Evolutionary conservation across 2,888 invertebrate genomes (phyloP).

Genomic region (Baronia brevicornis): DNA sequence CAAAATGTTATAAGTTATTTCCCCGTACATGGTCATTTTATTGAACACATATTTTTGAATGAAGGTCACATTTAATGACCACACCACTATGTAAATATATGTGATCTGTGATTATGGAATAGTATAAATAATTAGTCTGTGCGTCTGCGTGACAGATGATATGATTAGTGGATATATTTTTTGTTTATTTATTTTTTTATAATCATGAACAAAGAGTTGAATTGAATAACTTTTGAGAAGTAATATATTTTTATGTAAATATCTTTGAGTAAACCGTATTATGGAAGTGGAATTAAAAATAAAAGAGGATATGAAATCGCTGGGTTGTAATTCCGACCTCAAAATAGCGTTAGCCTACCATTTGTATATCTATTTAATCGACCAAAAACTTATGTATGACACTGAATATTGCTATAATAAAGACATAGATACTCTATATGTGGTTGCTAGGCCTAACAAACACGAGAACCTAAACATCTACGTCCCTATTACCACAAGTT

Average conservation of each 20-base stretch:
- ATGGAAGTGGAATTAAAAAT: constrained; percentile 64
- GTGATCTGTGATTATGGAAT: too few relatives aligned
- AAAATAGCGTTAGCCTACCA: constrained; percentile 59
- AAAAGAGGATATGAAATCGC: constrained; percentile 56
- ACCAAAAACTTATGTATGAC: constrained; percentile 66
- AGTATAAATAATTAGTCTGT: too few relatives aligned
- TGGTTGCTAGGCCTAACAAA: constrained; percentile 55
- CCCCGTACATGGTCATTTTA: too few relatives aligned
- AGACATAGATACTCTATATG: constrained; percentile 57
- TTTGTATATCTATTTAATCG: constrained; percentile 59
- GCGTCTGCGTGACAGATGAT: too few relatives aligned
- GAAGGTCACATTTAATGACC: too few relatives aligned
- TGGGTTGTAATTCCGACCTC: constrained; percentile 54
- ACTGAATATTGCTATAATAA: constrained; percentile 64
- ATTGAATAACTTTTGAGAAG: not conserved
- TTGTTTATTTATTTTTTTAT: not conserved
- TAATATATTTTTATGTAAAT: not conserved
- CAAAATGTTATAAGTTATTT: too few relatives aligned
- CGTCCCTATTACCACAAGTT: constrained; percentile 51
- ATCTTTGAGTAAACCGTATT: constrained; percentile 4
- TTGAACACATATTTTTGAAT: too few relatives aligned
- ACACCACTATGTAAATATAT: too few relatives aligned
- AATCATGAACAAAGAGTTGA: not conserved
- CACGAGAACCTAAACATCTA: constrained; percentile 59
- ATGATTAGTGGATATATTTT: too few relatives aligned